Base-by-base conservation (phyloP, 2,888 invertebrate genomes). In the Resseliella maxima region DNA sequence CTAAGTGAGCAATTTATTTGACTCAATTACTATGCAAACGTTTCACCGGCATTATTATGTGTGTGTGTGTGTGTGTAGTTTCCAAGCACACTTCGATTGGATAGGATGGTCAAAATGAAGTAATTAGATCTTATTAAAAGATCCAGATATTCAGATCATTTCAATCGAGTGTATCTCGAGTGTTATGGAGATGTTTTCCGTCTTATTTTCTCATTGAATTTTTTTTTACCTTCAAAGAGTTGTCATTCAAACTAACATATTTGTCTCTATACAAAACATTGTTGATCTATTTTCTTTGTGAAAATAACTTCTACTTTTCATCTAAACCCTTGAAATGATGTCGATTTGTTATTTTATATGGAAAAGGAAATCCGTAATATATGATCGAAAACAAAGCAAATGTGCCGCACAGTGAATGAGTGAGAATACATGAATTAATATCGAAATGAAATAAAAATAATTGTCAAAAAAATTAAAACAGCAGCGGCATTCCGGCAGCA, bases 1-100 rank as follows among this genome's bases (percentile, higher is more conserved):
- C 35, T 27, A 72, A 72, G 35, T 35, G 72, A 72, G 72, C 72
- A 72, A 72, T 72, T 72, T 72, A 27, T n/a, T 59, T 59, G 27
- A 59, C 24, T n/a, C 59, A 59, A 59, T 59, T 59, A 59, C 59
- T 12, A 59, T 59, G 27, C 27, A 59, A 59, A 0, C 5, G 5
- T 0, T 59, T 24, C 24, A 15, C 24, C 59, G 2, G 50, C 27
- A n/a, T n/a, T n/a, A n/a, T n/a, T n/a, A n/a, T n/a, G n/a, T n/a
- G n/a, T n/a, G n/a, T n/a, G n/a, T n/a, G n/a, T n/a, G n/a, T n/a
- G 6, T 27, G 5, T 24, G 50, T n/a, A 59, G n/a, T 50, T 15
- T 50, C 46, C 18, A 18, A 50, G 46, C 46, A 8, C 2, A 15
- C 18, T 50, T 18, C 46, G 18, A 15, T 50, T 50, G 46, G 18